Evolutionary conservation across 2,797 vertebrate genomes (phyloP).

Genomic region (Apogon hyalosoma): DNA sequence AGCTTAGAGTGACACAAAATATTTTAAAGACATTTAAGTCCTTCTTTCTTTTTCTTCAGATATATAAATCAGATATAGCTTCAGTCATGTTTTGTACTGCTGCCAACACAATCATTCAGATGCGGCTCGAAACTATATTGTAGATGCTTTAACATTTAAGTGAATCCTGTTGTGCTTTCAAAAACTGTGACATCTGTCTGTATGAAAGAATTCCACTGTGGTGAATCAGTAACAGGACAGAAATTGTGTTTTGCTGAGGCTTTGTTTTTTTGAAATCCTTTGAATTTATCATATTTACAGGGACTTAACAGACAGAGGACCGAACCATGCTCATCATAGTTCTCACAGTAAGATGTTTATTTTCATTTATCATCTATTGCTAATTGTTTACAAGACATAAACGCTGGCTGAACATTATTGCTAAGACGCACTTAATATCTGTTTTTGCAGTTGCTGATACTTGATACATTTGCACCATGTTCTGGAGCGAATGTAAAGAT

Average conservation of each 20-base stretch:
- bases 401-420: background rate
- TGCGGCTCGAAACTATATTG: conserved; percentile 11
- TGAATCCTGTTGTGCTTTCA: background rate
- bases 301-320: conserved; percentile 51
- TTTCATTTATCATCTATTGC: background rate
- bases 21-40: conserved; percentile 1
- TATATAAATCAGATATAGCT: background rate
- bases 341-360: conserved; percentile 66
- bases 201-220: conserved; percentile 34
- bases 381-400: background rate
- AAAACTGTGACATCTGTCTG: conserved; percentile 27
- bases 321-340: conserved; percentile 35
- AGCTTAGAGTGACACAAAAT: background rate
- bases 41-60: conserved; percentile 4
- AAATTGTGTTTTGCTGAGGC: conserved; percentile 27
- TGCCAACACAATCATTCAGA: background rate
- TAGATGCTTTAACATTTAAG: conserved; percentile 14
- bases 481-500: conserved; percentile 78
- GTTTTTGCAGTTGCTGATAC: conserved; percentile 65
- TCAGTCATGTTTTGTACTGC: conserved; percentile 2
- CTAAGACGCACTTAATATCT: background rate
- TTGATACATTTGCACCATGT: conserved; percentile 63
- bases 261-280: conserved; percentile 44
- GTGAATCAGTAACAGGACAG: conserved; percentile 65
- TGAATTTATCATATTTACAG: conserved; percentile 48